These are phyloP conservation scores for Xylocopa sonorina DNA, from an alignment of 1,140 invertebrate genomes.

Conservation along the genomic window DNA sequence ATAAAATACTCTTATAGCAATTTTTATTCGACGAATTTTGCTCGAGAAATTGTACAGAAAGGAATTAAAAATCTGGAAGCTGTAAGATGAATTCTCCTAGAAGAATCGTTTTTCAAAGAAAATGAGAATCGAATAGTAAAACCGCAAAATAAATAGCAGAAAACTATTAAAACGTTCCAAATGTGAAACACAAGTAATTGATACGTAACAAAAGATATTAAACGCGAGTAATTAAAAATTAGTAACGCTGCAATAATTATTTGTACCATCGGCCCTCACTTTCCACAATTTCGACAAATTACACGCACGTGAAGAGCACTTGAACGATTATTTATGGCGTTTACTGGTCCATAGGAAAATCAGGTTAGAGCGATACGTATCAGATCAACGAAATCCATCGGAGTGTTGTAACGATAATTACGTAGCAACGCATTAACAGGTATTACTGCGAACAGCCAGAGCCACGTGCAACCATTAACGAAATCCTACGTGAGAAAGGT, in stretches of 20 bases:
- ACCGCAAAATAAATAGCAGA: too few species aligned
- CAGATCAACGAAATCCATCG: conserved; percentile 39
- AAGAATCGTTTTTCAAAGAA: too few species aligned
- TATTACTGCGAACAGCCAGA: conserved; percentile 35
- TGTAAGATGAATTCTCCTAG: too few species aligned
- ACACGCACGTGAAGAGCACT: neutral
- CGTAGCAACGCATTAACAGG: conserved; percentile 53
- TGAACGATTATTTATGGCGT: conserved; percentile 24
- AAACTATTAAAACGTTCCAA: too few species aligned
- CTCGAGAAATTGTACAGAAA: too few species aligned
- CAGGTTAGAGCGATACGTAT: conserved; percentile 29
- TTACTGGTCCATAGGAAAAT: conserved; percentile 26
- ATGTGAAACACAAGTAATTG: too few species aligned
- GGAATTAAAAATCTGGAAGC: too few species aligned
- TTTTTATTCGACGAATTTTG: too few species aligned
- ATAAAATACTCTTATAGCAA: too few species aligned
- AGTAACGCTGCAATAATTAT: neutral
- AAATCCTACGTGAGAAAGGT: conserved; percentile 53
- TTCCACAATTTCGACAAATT: neutral
- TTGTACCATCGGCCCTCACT: neutral
- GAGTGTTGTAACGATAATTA: conserved; percentile 51
- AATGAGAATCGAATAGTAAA: too few species aligned
- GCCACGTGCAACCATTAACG: conserved; percentile 45
- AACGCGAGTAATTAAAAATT: neutral
- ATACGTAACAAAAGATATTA: neutral